Conservation (phyloP, 2,113 vertebrate genomes). For the Plectropomus leopardus region DNA sequence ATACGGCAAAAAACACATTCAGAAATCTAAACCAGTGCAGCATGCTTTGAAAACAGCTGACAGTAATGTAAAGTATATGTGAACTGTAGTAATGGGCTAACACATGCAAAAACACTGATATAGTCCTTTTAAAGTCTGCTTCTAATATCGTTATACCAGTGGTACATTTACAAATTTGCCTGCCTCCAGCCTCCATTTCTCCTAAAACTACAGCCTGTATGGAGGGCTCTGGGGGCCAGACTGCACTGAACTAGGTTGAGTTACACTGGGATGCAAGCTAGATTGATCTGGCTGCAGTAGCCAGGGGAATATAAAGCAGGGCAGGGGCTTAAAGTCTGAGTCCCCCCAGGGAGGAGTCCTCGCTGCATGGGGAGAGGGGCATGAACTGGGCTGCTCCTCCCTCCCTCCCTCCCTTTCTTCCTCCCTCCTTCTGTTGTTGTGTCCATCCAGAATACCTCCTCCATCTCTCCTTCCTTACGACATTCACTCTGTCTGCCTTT, state of each 20-base stretch:
- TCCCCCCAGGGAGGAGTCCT: slow-evolving; percentile 90
- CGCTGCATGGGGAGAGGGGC: slow-evolving; percentile 90
- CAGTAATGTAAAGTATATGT: slow-evolving; percentile 59
- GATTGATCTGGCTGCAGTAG: slow-evolving; percentile 88
- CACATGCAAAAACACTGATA: slow-evolving; percentile 29
- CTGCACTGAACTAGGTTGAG: slow-evolving; percentile 73
- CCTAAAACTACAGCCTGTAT: slow-evolving; percentile 57
- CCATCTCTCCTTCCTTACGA: slow-evolving; percentile 57
- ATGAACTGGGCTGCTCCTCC: slow-evolving; percentile 79
- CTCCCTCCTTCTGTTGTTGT: slow-evolving; percentile 50
- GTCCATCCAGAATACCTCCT: slow-evolving; percentile 63
- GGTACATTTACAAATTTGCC: slow-evolving; percentile 59
- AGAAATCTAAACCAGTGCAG: slow-evolving; percentile 37
- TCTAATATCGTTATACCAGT: slow-evolving; percentile 51
- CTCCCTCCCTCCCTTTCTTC: slow-evolving; percentile 19
- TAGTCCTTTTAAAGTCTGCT: slow-evolving; percentile 50
- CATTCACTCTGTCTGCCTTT: slow-evolving; percentile 46
- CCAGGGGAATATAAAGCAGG: slow-evolving; percentile 97
- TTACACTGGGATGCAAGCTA: slow-evolving; percentile 70
- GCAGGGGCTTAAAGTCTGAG: slow-evolving; percentile 93
- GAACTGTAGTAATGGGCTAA: slow-evolving; percentile 55
- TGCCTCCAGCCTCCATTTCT: slow-evolving; percentile 56
- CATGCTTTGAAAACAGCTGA: slow-evolving; percentile 37
- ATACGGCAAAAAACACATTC: slow-evolving; percentile 26
- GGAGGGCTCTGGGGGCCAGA: slow-evolving; percentile 61